A percentile compares a stretch with the other conserved stretches of the same genome.
phyloP scores from a whole-genome alignment of 2,113 vertebrate genomes.

The Thomomys bottae region DNA sequence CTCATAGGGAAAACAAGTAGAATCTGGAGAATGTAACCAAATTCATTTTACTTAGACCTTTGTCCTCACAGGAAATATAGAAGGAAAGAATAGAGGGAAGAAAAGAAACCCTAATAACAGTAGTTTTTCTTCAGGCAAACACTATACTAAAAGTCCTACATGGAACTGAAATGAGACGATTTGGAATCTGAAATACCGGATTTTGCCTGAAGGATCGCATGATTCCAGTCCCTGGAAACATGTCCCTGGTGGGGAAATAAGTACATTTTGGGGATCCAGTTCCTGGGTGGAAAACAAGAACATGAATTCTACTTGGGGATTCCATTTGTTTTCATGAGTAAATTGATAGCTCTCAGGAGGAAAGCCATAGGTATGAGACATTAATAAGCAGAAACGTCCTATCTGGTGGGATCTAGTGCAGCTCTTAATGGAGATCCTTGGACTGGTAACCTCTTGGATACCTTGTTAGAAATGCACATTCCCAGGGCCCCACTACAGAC shows the following conservation, averaged over 20 bases:
- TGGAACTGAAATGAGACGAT: slow-evolving; percentile 13
- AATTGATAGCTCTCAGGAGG: not conserved
- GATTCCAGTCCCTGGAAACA: no score
- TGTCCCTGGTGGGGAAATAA: no score
- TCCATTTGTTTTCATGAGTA: slow-evolving; percentile 9
- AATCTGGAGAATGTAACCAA: not conserved
- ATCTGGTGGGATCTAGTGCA: not conserved
- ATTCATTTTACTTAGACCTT: not conserved
- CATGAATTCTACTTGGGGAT: not conserved
- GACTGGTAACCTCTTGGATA: not conserved
- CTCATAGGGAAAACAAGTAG: not conserved
- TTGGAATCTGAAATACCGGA: slow-evolving; percentile 9
- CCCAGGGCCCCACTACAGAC: not conserved
- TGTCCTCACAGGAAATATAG: not conserved
- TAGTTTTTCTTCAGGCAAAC: slow-evolving; percentile 1
- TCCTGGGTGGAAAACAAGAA: no score
- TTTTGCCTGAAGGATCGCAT: not conserved
- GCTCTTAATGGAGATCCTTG: not conserved
- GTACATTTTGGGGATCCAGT: no score
- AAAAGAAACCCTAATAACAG: no score
- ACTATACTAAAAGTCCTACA: not conserved
- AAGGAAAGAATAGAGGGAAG: not conserved
- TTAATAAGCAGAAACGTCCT: not conserved
- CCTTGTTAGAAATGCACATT: slow-evolving; percentile 4
- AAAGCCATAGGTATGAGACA: not conserved